Evolutionary conservation across 92 coral and sea anemone species (phyloP).

Genomic region (Metridium senile): DNA sequence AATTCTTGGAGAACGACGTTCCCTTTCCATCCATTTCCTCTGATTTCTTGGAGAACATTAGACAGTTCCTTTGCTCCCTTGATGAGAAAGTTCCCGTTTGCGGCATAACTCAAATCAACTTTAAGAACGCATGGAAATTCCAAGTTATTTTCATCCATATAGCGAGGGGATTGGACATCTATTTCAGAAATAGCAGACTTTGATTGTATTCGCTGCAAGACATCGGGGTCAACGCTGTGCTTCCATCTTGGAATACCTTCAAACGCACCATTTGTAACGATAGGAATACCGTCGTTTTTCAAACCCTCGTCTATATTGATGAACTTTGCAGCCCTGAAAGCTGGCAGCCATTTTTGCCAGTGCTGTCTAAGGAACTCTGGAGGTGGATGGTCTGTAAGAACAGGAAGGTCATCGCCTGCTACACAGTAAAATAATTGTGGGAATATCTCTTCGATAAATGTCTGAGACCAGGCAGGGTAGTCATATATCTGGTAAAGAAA

Average conservation of each 20-base stretch:
- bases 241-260: not conserved
- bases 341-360: constrained; percentile 2
- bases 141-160: not conserved
- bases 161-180: not conserved
- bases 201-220: not conserved
- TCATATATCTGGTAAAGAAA: no score
- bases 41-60: not conserved
- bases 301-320: not conserved
- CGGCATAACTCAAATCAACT: not conserved
- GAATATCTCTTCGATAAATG: not conserved
- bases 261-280: not conserved
- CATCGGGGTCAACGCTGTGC: not conserved
- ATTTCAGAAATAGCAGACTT: not conserved
- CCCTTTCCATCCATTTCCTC: not conserved
- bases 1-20: not conserved
- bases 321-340: not conserved
- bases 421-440: not conserved
- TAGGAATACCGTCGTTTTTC: not conserved
- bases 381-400: constrained; percentile 13
- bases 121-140: not conserved
- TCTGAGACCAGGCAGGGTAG: not conserved
- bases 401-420: constrained; percentile 8
- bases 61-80: not conserved
- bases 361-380: constrained; percentile 9
- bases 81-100: not conserved